phyloP scores from a whole-genome alignment of 2,888 invertebrate species.

The Zelleria hepariella region DNA sequence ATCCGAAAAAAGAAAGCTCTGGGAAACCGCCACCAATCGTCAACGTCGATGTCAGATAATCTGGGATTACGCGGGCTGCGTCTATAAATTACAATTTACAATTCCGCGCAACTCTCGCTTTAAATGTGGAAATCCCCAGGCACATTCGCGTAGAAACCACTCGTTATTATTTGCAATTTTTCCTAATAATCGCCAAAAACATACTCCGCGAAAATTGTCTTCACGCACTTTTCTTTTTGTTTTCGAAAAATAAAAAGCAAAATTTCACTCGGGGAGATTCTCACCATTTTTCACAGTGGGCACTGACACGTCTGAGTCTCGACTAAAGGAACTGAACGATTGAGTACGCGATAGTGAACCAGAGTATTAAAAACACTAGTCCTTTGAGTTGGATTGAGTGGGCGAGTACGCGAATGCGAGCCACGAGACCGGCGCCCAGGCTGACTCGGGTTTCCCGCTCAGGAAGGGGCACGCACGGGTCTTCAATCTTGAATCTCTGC shows the following conservation, averaged over 20 bases:
- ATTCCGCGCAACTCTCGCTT: background rate
- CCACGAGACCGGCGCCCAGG: conserved; percentile 51
- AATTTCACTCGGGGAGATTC: conserved; percentile 9
- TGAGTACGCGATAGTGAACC: conserved; percentile 49
- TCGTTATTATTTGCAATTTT: background rate
- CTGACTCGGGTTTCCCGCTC: conserved; percentile 34
- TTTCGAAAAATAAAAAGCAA: background rate
- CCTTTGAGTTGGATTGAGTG: conserved; percentile 61
- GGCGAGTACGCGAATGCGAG: conserved; percentile 52
- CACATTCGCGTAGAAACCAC: background rate
- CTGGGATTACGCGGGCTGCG: background rate
- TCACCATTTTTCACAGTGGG: conserved; percentile 38
- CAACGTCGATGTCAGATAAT: background rate
- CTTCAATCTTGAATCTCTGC: conserved; percentile 30
- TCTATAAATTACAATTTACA: background rate
- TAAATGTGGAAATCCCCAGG: background rate
- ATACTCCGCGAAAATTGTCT: no score
- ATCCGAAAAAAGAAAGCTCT: background rate
- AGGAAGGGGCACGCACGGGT: conserved; percentile 18
- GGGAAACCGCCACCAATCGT: background rate
- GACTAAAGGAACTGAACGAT: conserved; percentile 40
- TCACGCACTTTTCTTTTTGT: background rate
- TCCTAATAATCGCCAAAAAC: background rate
- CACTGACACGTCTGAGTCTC: conserved; percentile 9
- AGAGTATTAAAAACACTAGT: conserved; percentile 53